Base-by-base conservation (phyloP, 2,797 vertebrate genomes). In the Borostomias antarcticus region DNA sequence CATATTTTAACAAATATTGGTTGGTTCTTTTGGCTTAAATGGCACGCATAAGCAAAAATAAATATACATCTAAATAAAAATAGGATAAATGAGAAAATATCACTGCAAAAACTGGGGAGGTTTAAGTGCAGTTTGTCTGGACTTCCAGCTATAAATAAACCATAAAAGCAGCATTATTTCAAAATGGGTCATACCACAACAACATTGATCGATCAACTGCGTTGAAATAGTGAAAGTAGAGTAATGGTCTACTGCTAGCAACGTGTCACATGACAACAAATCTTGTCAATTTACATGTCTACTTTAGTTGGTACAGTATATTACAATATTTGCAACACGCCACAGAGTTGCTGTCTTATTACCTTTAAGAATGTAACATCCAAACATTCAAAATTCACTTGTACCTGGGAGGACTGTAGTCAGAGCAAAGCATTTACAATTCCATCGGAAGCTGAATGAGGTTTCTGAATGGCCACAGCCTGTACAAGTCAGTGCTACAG, bases 61-160 rank as follows among this genome's bases (percentile, higher is more conserved):
- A 76, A 77, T 68, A 79, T 56, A 19, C 21, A 61, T 50, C 51
- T 35, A 17, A 72, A 67, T 50, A 62, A 59, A 62, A 73, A 67
- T 25, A 59, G 58, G 70, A 13, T 58, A 37, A 68, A 64, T 29
- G 35, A 64, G 45, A 26, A 66, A 66, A 58, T 53, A 47, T 76
- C 71, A 28, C 78, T 64, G 62, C 60, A 58, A 58, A 19, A 70
- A 69, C 30, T 5, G 19, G 61, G 64, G 72, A 56, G 62, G 54
- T 59, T 15, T 25, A 26, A 43, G 58, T 67, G 77, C 80, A 81
- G 72, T 51, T 80, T 62, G 75, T 80, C 79, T n/a, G 19, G 10
- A 59, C 7, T 35, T 37, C 43, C 48, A 64, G 19, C 33, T 13
- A 52, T 57, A 58, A 65, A 68, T 15, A 64, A 23, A 66, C 28